Base-by-base conservation (phyloP, 2,888 invertebrate species). In the Acanthoscelides obtectus region DNA sequence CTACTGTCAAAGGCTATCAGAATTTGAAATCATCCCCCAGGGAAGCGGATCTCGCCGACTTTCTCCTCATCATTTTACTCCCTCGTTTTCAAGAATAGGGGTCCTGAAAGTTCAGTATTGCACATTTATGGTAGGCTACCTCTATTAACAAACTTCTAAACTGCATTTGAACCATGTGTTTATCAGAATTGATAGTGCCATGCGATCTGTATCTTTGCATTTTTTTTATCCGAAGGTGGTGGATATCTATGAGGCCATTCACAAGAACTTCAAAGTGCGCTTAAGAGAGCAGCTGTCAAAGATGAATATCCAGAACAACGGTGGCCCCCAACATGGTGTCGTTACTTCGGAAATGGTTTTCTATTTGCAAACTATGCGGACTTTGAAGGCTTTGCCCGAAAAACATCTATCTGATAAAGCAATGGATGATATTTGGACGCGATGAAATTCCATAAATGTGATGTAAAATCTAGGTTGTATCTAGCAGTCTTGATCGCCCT, bases 291-390 rank as follows among this genome's bases (percentile, higher is more conserved):
- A 96, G 83, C 87, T 98, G 77, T 83, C 90, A 2, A 93, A 92
- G 84, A 91, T 97, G 89, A 95, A 96, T 82, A 95, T 98, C 78
- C 91, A 92, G 72, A 97, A 96, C 79, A 96, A 98, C 87, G 97
- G 97, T n/a, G 97, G 97, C 68, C 98, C 98, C 0, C 96, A 97
- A 83, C 97, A 98, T 84, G 97, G 97, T 66, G 92, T 95, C 70
- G 96, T 97, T n/a, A 96, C 94, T 63, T 94, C 95, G 8, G 97
- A 97, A 87, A 86, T 96, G 81, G 94, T 94, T 74, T 96, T 96
- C 86, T 97, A 97, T 84, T 88, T 95, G 81, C 94, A 96, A 86
- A 95, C 95, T 72, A 88, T 97, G 80, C 91, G 93, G 82, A 93
- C 92, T 78, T 87, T 96, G 45, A 91, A 93, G 83, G 92, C 94